Evolutionary conservation across 2,113 vertebrate genomes (phyloP).

Genomic region (pig (Sus scrofa)): DNA sequence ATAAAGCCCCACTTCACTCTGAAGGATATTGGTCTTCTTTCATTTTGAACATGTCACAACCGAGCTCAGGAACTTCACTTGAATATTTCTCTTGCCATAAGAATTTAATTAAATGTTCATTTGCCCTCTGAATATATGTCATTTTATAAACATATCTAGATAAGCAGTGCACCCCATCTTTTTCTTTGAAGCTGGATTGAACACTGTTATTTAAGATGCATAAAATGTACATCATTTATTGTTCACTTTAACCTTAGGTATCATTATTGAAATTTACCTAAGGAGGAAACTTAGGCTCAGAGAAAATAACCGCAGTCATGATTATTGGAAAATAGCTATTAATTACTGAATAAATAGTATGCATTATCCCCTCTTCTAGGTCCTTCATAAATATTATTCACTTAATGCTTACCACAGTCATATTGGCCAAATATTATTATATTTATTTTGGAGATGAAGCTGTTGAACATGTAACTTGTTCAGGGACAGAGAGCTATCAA

Average conservation of each 20-base stretch:
- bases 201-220: not conserved
- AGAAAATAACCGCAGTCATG: constrained; percentile 40
- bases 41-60: not conserved
- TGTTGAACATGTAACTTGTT: not conserved
- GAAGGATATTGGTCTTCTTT: not conserved
- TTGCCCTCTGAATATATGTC: not conserved
- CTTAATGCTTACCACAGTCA: constrained; percentile 2
- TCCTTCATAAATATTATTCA: constrained; percentile 6
- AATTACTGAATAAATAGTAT: constrained; percentile 36
- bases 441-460: not conserved
- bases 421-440: not conserved
- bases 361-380: not conserved
- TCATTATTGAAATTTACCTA: constrained; percentile 58
- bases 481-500: not conserved
- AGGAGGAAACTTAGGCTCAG: constrained; percentile 13
- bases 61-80: not conserved
- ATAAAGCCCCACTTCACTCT: not conserved
- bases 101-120: not conserved
- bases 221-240: constrained; percentile 5
- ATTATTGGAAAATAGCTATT: constrained; percentile 30
- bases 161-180: not conserved
- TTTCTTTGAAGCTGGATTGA: not conserved
- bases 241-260: not conserved
- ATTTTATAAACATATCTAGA: not conserved
- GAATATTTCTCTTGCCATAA: not conserved